These are phyloP conservation scores for Podotricha telesiphe DNA, from an alignment of 2,888 invertebrate species.

Conservation along the genomic window DNA sequence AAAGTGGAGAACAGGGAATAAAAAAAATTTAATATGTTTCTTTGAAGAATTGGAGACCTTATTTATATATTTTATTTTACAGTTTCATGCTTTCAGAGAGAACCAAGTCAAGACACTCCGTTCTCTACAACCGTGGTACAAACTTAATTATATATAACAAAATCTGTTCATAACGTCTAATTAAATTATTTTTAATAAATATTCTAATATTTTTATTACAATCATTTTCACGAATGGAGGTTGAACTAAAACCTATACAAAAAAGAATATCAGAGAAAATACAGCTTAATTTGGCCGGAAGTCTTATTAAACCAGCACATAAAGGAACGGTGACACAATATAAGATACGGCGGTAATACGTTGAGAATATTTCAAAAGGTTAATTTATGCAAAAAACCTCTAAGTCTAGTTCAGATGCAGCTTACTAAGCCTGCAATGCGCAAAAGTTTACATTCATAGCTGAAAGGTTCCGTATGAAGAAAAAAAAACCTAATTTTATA, in stretches of 20 bases:
- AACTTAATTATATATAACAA: too few relatives aligned
- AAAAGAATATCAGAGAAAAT: conserved; percentile 4
- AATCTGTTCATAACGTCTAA: too few relatives aligned
- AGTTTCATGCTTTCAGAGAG: too few relatives aligned
- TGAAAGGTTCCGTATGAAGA: neutral
- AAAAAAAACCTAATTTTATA: neutral
- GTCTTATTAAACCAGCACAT: conserved; percentile 1
- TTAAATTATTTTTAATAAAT: too few relatives aligned
- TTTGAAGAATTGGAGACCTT: too few relatives aligned
- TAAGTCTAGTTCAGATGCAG: conserved; percentile 22
- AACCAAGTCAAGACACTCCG: too few relatives aligned
- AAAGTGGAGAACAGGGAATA: too few relatives aligned
- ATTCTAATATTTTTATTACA: too few relatives aligned
- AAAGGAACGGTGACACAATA: conserved; percentile 6
- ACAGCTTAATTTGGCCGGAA: neutral
- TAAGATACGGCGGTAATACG: neutral
- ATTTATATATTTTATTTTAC: too few relatives aligned
- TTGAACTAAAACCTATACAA: neutral
- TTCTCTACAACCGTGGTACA: too few relatives aligned
- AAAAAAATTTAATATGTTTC: too few relatives aligned
- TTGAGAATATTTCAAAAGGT: conserved; percentile 15
- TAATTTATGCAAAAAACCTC: conserved; percentile 19
- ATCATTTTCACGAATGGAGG: too few relatives aligned
- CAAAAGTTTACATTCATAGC: conserved; percentile 10
- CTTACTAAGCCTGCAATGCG: conserved; percentile 30